Base-by-base conservation (phyloP, 2,888 invertebrate species). In the Callosobruchus maculatus region DNA sequence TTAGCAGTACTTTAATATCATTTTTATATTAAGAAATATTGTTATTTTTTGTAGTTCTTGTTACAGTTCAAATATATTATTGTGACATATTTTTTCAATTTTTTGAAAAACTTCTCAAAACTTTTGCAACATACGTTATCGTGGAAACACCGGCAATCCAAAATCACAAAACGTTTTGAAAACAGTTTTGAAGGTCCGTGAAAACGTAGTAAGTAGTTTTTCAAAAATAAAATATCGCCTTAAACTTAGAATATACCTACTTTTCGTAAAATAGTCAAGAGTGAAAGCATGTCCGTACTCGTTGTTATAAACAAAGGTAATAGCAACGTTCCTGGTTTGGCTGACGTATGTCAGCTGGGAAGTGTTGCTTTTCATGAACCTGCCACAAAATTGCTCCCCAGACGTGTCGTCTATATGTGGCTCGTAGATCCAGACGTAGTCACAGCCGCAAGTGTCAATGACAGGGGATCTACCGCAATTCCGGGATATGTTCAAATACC, bases 351-450 rank as follows among this genome's bases (percentile, higher is more conserved):
- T 85, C 73, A 89, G 75, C 70, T 76, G 85, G 67, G 87, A 85
- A 66, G 78, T 77, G 70, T 79, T 81, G 74, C 77, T 84, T 67
- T 80, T 75, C 9, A 81, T 72, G 72, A 83, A 83, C 31, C 85
- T 83, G 7, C 92, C 91, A 80, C 92, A 92, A 80, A 90, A 92
- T 73, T 90, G 90, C 77, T 90, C 88, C 0, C 90, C 90, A 0
- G 91, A 90, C 18, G 88, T 88, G 30, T 89, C 89, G 78, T 92
- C 91, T 79, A 91, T 92, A 0, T 91, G 90, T 3, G 92, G 92
- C 81, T 92, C 92, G 72, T 91, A 90, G 74, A 92, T 88, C 87
- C 91, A 90, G 21, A 92, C 89, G 79, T 91, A 91, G 82, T 92
- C 92, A 79, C 92, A 92, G 70, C 89, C 88, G 74, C 85, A 86